Evolutionary conservation across 2,797 vertebrate genomes (phyloP).

Genomic region (Karalla daura): DNA sequence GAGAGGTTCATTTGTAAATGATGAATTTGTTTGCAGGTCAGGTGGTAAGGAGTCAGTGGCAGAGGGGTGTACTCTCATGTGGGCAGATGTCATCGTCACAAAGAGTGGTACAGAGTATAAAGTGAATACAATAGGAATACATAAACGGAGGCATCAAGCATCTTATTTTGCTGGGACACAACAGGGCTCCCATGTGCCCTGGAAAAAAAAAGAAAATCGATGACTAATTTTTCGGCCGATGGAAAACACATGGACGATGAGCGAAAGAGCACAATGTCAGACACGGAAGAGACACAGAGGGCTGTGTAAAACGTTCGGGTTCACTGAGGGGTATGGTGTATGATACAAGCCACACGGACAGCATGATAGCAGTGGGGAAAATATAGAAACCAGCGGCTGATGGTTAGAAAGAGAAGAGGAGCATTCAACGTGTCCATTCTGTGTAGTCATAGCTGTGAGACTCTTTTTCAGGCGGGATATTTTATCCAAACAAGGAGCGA

Average conservation of each 20-base stretch:
- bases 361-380: conserved; percentile 16
- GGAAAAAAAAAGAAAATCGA: conserved; percentile 2
- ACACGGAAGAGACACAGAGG: too few relatives aligned
- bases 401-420: conserved; percentile 26
- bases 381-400: conserved; percentile 21
- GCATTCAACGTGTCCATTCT: conserved; percentile 21
- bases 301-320: too few relatives aligned
- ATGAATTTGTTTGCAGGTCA: conserved; percentile 9
- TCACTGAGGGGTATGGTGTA: background rate
- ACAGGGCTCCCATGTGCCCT: background rate
- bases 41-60: too few relatives aligned
- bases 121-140: too few relatives aligned
- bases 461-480: conserved; percentile 3
- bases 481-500: conserved; percentile 15
- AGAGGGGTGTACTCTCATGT: too few relatives aligned
- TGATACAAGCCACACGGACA: background rate
- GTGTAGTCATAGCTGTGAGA: conserved; percentile 2
- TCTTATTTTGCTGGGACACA: conserved; percentile 18
- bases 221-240: too few relatives aligned
- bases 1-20: background rate
- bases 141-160: conserved; percentile 5
- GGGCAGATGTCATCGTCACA: too few relatives aligned
- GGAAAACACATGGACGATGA: too few relatives aligned
- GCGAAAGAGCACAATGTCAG: too few relatives aligned
- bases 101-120: too few relatives aligned